Base-by-base conservation (phyloP, 1,140 invertebrate genomes). In the Lucilia sericata region DNA sequence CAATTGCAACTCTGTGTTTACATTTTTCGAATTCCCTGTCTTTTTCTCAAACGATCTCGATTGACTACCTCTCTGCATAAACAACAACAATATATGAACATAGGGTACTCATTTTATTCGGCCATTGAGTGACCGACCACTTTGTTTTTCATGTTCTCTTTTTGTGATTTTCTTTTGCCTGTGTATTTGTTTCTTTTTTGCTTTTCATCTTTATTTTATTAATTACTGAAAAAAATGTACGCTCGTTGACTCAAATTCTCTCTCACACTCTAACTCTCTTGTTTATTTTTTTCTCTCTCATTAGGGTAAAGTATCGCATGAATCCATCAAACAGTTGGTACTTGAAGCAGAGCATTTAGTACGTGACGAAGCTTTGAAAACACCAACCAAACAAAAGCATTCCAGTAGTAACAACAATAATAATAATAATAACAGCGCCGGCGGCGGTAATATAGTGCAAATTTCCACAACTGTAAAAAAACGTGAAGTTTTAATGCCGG, bases 301-400 rank as follows among this genome's bases (percentile, higher is more conserved):
- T 55, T 85, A 91, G 89, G 87, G 87, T 85, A 90, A 89, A 87
- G 88, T 89, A 85, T 90, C 90, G 88, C 89, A 91, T 88, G 90
- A 91, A 87, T 89, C 90, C 87, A 91, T 91, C 86, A 90, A 91
- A 86, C 90, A 91, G 87, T 86, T 91, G 84, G 90, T 91, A 83
- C 86, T 90, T 81, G 89, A 90, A 82, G 90, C 90, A 74, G 90
- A 91, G 87, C 90, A 90, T 89, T 90, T 91, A 87, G 90, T 91
- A 85, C 90, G 90, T 86, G 90, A 91, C 86, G 87, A 89, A 21
- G 82, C 88, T 47, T 85, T 90, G 86, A 91, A 90, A 87, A 91
- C 90, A 83, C 90, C 90, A 86, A 88, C 87, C 84, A 91, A 91
- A 87, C 88, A 88, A 87, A 89, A 91, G 87, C 88, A 90, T 90